A percentile compares a stretch with the other conserved stretches of the same genome.
phyloP scores from a whole-genome alignment of 2,113 vertebrate genomes.

The Ploceus nigricollis region DNA sequence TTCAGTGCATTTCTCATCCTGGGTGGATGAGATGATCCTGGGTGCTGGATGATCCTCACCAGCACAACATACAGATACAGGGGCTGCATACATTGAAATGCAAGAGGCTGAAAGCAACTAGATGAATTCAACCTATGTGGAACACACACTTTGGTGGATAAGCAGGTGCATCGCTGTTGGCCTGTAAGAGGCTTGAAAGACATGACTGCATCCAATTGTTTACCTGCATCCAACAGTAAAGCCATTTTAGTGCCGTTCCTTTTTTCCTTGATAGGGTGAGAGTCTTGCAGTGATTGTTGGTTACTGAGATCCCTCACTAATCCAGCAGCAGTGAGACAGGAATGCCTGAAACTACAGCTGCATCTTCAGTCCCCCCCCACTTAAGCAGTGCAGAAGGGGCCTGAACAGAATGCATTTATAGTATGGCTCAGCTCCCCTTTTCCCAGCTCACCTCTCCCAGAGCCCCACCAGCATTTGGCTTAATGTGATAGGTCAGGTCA shows the following conservation, averaged over 20 bases:
- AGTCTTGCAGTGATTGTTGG: neutral
- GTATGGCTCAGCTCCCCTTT: neutral
- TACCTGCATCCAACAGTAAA: neutral
- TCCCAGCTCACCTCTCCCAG: neutral
- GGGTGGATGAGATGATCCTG: no score
- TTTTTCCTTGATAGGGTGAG: neutral
- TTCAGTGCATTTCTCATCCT: neutral
- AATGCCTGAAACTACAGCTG: neutral
- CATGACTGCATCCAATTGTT: neutral
- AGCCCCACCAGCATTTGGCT: neutral
- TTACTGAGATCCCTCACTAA: neutral
- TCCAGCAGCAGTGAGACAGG: neutral
- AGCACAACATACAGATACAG: neutral
- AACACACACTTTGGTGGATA: neutral
- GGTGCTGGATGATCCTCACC: no score
- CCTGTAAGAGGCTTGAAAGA: neutral
- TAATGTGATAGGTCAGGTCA: neutral
- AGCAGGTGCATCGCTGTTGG: neutral
- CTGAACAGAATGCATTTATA: neutral
- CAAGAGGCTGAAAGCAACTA: neutral
- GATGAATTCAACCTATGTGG: neutral
- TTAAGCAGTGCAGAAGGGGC: neutral
- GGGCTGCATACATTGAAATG: rapidly evolving
- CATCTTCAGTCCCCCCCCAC: neutral
- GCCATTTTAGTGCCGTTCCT: neutral